phyloP scores from a whole-genome alignment of 2,888 invertebrate species.

The Tethea ocularis region DNA sequence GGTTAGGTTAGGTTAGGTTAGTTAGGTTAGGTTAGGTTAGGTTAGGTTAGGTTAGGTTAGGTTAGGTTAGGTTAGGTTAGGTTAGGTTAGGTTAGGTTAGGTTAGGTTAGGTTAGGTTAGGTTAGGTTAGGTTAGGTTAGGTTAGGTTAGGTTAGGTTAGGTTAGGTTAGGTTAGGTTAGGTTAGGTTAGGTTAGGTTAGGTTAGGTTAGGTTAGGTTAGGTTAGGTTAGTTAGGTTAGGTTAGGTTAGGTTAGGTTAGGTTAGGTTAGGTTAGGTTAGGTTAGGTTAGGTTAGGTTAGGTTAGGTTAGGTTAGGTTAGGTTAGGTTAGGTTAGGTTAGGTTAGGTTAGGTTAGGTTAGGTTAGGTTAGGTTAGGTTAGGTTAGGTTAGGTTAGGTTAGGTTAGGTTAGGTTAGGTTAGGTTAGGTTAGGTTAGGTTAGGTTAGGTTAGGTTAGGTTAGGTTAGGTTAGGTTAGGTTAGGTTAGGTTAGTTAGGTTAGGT shows the following conservation, averaged over 20 bases:
- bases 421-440: conserved; percentile 35
- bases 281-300: conserved; percentile 35
- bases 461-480: conserved; percentile 35
- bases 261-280: conserved; percentile 16
- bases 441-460: conserved; percentile 37
- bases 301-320: conserved; percentile 36
- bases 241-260: conserved; percentile 27
- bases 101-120: no score
- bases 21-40: no score
- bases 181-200: conserved; percentile 26
- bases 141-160: conserved; percentile 26
- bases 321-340: conserved; percentile 35
- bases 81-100: no score
- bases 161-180: conserved; percentile 20
- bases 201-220: conserved; percentile 26
- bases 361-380: conserved; percentile 31
- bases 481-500: conserved; percentile 38
- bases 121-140: conserved; percentile 11
- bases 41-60: no score
- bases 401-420: conserved; percentile 34
- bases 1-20: no score
- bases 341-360: conserved; percentile 37
- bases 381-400: conserved; percentile 31
- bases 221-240: conserved; percentile 25
- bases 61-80: no score